These are phyloP conservation scores for Naso thynnoides DNA, from an alignment of 2,797 vertebrate genomes.

Conservation along the genomic window DNA sequence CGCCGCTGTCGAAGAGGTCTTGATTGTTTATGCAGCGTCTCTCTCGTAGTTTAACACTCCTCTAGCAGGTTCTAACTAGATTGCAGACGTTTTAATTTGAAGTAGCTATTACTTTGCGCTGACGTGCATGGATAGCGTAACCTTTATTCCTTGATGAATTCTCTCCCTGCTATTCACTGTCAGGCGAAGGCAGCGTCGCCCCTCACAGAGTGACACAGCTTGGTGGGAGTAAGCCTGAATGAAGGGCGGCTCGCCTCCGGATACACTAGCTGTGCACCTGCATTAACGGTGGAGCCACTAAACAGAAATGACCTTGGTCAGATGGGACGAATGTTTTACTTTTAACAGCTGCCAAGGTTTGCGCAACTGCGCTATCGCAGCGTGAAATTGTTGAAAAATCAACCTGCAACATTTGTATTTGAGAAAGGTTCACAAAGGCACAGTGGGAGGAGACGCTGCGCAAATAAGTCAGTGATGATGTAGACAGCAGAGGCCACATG, in stretches of 20 bases:
- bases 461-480: slow-evolving; percentile 22
- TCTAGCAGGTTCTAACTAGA: background rate
- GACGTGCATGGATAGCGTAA: background rate
- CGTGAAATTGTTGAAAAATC: too few relatives aligned
- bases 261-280: slow-evolving; percentile 26
- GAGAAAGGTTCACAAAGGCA: slow-evolving; percentile 1
- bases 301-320: slow-evolving; percentile 14
- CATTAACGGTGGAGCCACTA: background rate
- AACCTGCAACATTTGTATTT: too few relatives aligned
- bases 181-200: slow-evolving; percentile 15
- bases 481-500: slow-evolving; percentile 40
- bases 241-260: background rate
- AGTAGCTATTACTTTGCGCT: background rate
- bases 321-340: background rate
- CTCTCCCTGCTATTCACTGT: background rate
- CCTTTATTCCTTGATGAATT: slow-evolving; percentile 7
- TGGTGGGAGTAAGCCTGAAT: slow-evolving; percentile 7
- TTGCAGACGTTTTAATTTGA: background rate
- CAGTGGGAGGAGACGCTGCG: slow-evolving; percentile 2
- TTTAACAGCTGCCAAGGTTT: slow-evolving; percentile 12
- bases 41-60: background rate
- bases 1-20: slow-evolving; percentile 1
- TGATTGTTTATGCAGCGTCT: slow-evolving; percentile 12
- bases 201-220: slow-evolving; percentile 27
- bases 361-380: background rate